Evolutionary conservation across 1,140 invertebrate species (phyloP).

Genomic region (Pinna nobilis): DNA sequence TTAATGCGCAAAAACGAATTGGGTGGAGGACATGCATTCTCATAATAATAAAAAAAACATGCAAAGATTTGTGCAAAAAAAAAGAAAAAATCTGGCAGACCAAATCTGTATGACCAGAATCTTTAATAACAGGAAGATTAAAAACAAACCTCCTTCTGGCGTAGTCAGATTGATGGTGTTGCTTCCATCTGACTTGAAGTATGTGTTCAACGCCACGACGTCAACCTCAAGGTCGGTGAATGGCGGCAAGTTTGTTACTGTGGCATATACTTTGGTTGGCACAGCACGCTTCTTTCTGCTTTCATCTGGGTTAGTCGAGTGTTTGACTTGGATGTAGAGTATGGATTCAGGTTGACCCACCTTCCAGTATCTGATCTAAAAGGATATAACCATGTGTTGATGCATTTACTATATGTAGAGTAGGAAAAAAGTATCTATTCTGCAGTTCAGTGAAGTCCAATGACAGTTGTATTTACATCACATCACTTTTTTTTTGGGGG

Average conservation of each 20-base stretch:
- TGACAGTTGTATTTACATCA: too few species aligned
- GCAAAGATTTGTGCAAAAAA: too few species aligned
- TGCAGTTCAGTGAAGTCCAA: too few species aligned
- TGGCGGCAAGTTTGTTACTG: slow-evolving; percentile 71
- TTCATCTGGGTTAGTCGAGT: not conserved
- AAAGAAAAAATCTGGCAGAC: not conserved
- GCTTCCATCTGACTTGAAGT: slow-evolving; percentile 91
- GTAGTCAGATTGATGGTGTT: slow-evolving; percentile 89
- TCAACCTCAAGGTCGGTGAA: slow-evolving; percentile 91
- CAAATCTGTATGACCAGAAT: not conserved
- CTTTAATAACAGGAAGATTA: not conserved
- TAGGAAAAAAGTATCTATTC: too few species aligned
- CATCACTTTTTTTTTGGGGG: too few species aligned
- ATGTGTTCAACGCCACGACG: slow-evolving; percentile 92
- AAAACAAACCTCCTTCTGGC: slow-evolving; percentile 86
- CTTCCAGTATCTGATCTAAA: slow-evolving; percentile 92
- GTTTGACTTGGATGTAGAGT: not conserved
- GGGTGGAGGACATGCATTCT: too few species aligned
- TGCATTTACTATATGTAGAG: too few species aligned
- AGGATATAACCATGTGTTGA: too few species aligned
- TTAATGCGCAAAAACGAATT: too few species aligned
- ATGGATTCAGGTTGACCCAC: slow-evolving; percentile 77
- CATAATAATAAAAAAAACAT: too few species aligned
- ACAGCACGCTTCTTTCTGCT: not conserved
- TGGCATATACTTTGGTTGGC: slow-evolving; percentile 36